Conservation (phyloP, 2,797 vertebrate genomes). For the Rousettus madagascariensis region DNA sequence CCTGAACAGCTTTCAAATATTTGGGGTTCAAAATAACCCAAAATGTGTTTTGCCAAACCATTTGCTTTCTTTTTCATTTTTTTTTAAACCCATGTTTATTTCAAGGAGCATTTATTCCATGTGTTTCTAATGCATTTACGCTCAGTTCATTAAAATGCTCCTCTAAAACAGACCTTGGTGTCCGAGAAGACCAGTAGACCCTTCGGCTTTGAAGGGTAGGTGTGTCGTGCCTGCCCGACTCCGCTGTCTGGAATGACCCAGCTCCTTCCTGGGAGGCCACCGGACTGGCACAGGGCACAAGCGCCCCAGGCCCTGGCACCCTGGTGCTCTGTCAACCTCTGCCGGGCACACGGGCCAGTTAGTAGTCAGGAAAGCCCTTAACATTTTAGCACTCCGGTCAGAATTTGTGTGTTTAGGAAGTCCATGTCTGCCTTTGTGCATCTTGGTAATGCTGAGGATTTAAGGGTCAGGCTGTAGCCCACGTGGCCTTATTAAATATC, state of each 20-base stretch:
- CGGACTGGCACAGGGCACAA: accelerated
- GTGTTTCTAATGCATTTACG: slow-evolving; percentile 69
- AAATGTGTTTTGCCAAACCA: slow-evolving; percentile 62
- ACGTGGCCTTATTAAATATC: not conserved
- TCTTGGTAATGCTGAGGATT: not conserved
- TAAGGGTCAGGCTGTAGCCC: not conserved
- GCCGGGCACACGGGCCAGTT: not conserved
- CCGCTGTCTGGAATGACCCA: accelerated
- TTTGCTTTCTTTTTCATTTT: slow-evolving; percentile 72
- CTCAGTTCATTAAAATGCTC: slow-evolving; percentile 59
- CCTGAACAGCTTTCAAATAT: slow-evolving; percentile 69
- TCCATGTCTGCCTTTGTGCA: not conserved
- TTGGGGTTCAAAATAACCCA: slow-evolving; percentile 66
- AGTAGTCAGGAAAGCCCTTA: not conserved
- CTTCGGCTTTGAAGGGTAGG: not conserved
- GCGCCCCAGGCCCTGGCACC: not conserved
- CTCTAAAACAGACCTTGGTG: not conserved
- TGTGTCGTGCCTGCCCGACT: not conserved
- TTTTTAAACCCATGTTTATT: slow-evolving; percentile 70
- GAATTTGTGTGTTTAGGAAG: not conserved
- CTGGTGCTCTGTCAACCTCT: not conserved
- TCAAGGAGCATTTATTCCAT: slow-evolving; percentile 69
- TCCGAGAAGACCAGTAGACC: not conserved
- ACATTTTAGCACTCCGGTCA: not conserved
- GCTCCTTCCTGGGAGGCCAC: not conserved